These are phyloP conservation scores for Mythimna vitellina DNA, from an alignment of 2,888 invertebrate genomes.

Conservation along the genomic window DNA sequence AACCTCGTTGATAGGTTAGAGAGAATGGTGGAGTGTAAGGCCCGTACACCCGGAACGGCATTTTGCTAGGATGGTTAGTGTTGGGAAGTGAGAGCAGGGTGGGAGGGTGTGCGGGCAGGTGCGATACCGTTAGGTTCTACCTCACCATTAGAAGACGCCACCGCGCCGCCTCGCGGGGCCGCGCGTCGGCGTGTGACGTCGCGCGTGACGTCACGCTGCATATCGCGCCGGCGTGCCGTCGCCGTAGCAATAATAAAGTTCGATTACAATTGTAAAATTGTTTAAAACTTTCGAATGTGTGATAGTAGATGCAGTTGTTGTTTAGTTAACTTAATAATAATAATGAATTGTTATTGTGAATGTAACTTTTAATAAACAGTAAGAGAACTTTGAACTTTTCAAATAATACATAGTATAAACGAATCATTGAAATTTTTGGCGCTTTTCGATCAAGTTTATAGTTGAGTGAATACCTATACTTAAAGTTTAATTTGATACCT, in stretches of 20 bases:
- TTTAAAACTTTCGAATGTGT: constrained; percentile 91
- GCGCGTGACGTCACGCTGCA: constrained; percentile 59
- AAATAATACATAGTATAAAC: constrained; percentile 78
- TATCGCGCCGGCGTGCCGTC: constrained; percentile 81
- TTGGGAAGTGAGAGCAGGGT: constrained; percentile 61
- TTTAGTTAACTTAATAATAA: constrained; percentile 89
- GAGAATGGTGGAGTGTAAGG: constrained; percentile 56
- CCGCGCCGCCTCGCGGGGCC: constrained; percentile 52
- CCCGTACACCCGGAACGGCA: constrained; percentile 47
- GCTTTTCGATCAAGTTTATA: constrained; percentile 83
- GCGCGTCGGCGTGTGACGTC: constrained; percentile 27
- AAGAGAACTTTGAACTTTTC: constrained; percentile 83
- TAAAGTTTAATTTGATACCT: constrained; percentile 77
- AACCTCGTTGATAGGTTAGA: constrained; percentile 66
- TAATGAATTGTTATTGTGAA: constrained; percentile 90
- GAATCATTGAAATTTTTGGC: constrained; percentile 75
- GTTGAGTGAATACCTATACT: constrained; percentile 70
- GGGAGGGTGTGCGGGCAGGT: constrained; percentile 59
- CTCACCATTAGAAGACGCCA: constrained; percentile 69
- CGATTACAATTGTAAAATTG: constrained; percentile 90
- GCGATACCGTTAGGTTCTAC: constrained; percentile 71
- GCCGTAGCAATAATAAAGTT: constrained; percentile 90
- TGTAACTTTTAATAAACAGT: constrained; percentile 88
- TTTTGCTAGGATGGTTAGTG: constrained; percentile 24
- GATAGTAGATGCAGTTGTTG: constrained; percentile 91